Percentiles rank a stretch among this genome's conserved stretches.
These are phyloP conservation scores for Girardia tigrina DNA, from an alignment of 2,888 invertebrate genomes.

Conservation along the genomic window DNA sequence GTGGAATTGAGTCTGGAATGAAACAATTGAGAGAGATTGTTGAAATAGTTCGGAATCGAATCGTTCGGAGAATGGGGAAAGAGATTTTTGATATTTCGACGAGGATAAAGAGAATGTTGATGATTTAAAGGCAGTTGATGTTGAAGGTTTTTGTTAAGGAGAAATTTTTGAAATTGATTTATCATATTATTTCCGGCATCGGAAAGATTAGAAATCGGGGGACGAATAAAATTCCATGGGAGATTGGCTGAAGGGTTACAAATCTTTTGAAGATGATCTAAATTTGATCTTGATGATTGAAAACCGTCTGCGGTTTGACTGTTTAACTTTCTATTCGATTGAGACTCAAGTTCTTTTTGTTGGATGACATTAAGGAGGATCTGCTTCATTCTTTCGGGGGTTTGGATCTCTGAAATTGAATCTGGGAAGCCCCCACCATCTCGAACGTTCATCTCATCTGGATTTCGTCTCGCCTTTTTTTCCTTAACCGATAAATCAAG, in stretches of 20 bases:
- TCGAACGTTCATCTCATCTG: neutral
- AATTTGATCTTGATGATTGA: neutral
- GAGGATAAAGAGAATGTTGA: neutral
- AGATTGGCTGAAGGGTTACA: neutral
- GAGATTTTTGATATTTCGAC: neutral
- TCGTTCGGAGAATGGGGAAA: neutral
- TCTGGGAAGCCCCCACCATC: neutral
- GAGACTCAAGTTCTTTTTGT: neutral
- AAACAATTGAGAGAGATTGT: neutral
- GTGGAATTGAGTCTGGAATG: neutral
- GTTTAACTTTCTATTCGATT: neutral
- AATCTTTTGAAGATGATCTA: neutral
- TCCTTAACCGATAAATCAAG: slow-evolving; percentile 1
- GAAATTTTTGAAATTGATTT: neutral
- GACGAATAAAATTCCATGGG: neutral
- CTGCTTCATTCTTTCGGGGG: neutral
- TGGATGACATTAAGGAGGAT: neutral
- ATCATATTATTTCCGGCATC: neutral
- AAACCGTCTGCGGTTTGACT: neutral
- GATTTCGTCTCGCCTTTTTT: neutral
- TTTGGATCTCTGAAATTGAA: neutral
- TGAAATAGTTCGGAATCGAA: slow-evolving; percentile 16
- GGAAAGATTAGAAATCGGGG: neutral
- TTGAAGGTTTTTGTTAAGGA: neutral
- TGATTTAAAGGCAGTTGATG: neutral